A percentile compares a stretch with the other conserved stretches of the same genome.
These are phyloP conservation scores for Astyanax mexicanus DNA, from an alignment of 2,797 vertebrate species.

Conservation along the genomic window DNA sequence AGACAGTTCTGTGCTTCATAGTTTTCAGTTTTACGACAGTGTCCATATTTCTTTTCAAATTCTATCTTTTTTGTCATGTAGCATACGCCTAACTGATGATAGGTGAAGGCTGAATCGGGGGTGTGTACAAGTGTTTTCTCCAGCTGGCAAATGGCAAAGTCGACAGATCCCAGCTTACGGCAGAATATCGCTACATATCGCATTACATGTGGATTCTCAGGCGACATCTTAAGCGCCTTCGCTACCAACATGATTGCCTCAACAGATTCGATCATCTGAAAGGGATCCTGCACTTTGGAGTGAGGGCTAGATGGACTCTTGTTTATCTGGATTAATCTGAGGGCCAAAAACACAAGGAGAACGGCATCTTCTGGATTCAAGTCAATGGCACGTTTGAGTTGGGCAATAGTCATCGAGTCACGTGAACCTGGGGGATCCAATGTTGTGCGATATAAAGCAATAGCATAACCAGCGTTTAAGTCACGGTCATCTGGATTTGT, in stretches of 20 bases:
- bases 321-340: conserved; percentile 66
- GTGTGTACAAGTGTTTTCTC: conserved; percentile 62
- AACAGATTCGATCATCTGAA: rapidly evolving
- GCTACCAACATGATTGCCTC: conserved; percentile 71
- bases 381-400: conserved; percentile 67
- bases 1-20: conserved; percentile 39
- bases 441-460: conserved; percentile 65
- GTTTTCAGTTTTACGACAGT: background rate
- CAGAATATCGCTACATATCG: conserved; percentile 79
- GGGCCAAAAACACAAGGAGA: conserved; percentile 70
- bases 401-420: conserved; percentile 33
- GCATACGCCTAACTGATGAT: conserved; percentile 79
- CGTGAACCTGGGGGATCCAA: rapidly evolving
- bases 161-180: conserved; percentile 56
- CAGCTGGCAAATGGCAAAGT: conserved; percentile 66
- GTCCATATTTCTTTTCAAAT: background rate
- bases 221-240: conserved; percentile 64
- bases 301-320: background rate
- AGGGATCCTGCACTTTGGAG: background rate
- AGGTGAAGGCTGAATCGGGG: conserved; percentile 67
- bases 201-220: conserved; percentile 69
- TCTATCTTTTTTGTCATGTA: conserved; percentile 55
- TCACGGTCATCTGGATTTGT: conserved; percentile 74
- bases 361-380: conserved; percentile 69
- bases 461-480: conserved; percentile 75